phyloP scores from a whole-genome alignment of 2,888 invertebrate species.

The Clitarchus hookeri region DNA sequence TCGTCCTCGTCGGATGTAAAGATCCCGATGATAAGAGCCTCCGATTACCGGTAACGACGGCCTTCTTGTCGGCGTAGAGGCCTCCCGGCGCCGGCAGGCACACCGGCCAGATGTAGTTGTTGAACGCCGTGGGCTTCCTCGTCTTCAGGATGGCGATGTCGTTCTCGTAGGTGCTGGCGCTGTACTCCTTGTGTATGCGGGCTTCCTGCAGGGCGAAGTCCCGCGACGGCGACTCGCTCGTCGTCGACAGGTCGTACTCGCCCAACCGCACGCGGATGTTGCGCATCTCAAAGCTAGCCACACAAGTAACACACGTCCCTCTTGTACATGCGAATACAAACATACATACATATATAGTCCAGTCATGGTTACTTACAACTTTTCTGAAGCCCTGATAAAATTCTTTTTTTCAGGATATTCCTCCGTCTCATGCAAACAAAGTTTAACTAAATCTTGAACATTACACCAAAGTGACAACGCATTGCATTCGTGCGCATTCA shows the following conservation, averaged over 20 bases:
- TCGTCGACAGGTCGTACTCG: slow-evolving; percentile 74
- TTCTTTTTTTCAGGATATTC: too few species aligned
- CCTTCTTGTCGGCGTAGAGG: slow-evolving; percentile 64
- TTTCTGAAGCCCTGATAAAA: too few species aligned
- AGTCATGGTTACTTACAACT: too few species aligned
- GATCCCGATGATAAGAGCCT: too few species aligned
- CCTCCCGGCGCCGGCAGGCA: slow-evolving; percentile 74
- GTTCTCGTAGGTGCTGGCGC: slow-evolving; percentile 69
- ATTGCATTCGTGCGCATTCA: too few species aligned
- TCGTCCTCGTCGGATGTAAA: too few species aligned
- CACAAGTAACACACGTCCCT: not conserved
- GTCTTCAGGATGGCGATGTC: slow-evolving; percentile 78
- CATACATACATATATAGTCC: too few species aligned
- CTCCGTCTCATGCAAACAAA: too few species aligned
- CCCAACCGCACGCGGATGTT: slow-evolving; percentile 74
- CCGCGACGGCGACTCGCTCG: slow-evolving; percentile 70
- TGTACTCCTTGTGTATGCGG: slow-evolving; percentile 69
- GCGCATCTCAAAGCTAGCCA: not conserved
- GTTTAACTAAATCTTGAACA: too few species aligned
- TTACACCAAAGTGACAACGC: too few species aligned
- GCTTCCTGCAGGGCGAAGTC: slow-evolving; percentile 72
- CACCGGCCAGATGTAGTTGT: slow-evolving; percentile 81
- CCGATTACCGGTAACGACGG: slow-evolving; percentile 67
- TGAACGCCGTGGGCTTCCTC: slow-evolving; percentile 68
- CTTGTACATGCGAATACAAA: too few species aligned